Evolutionary conservation across 2,113 vertebrate species (phyloP).

Genomic region (Porphyrio hochstetteri): DNA sequence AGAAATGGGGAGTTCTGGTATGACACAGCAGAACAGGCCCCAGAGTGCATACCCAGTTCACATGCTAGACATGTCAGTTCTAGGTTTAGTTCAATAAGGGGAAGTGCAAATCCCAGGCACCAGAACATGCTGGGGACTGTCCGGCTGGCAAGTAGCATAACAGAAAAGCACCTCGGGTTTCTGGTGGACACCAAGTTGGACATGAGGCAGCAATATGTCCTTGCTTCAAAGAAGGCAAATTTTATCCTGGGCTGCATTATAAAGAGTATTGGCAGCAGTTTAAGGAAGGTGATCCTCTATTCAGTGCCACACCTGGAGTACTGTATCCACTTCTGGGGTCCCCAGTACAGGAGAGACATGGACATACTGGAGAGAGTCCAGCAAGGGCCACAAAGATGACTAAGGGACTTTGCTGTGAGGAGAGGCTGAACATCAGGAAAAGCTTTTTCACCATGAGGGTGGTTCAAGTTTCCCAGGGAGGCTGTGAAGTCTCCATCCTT

Average conservation of each 20-base stretch:
- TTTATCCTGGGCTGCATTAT: not conserved
- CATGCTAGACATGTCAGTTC: fast-evolving
- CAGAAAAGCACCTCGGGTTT: not conserved
- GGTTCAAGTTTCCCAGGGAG: not conserved
- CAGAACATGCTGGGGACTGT: not conserved
- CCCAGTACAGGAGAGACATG: not conserved
- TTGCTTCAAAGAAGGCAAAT: not conserved
- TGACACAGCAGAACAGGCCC: not conserved
- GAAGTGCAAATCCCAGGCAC: not conserved
- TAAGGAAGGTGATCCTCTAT: fast-evolving
- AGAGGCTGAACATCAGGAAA: not conserved
- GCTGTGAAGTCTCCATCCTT: not conserved
- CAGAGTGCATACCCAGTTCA: not conserved
- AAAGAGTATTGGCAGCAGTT: not conserved
- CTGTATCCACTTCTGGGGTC: not conserved
- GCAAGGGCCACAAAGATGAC: not conserved
- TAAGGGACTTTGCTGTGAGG: not conserved
- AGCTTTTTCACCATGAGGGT: not conserved
- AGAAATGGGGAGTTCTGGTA: not conserved
- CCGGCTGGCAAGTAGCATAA: not conserved
- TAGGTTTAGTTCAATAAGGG: not conserved
- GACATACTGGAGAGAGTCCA: not conserved
- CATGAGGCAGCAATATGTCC: not conserved
- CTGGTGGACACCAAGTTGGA: not conserved
- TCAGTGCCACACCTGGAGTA: fast-evolving